phyloP scores from a whole-genome alignment of 2,797 vertebrate species.

The Molossus molossus region DNA sequence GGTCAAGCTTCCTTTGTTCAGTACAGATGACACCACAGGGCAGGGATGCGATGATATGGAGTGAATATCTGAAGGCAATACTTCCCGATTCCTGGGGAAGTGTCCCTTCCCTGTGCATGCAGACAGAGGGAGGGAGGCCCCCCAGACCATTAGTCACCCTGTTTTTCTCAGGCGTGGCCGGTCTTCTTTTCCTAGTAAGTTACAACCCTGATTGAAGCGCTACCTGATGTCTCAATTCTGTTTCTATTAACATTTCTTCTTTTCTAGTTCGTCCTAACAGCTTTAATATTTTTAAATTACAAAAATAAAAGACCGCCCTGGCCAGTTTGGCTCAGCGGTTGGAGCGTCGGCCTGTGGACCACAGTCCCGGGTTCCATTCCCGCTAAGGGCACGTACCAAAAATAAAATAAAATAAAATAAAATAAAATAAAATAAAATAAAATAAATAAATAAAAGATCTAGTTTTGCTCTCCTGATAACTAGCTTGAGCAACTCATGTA shows the following conservation, averaged over 20 bases:
- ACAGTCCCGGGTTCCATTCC: too few relatives aligned
- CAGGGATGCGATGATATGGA: background rate
- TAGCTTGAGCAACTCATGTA: background rate
- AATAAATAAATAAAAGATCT: conserved; percentile 20
- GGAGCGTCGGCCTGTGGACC: too few relatives aligned
- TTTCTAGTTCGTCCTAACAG: conserved; percentile 30
- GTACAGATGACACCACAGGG: conserved; percentile 35
- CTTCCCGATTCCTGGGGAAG: conserved; percentile 37
- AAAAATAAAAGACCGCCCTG: background rate
- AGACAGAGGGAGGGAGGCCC: background rate
- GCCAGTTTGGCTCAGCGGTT: too few relatives aligned
- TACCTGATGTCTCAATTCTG: background rate
- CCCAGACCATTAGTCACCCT: background rate
- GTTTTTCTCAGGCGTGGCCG: background rate
- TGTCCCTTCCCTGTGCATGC: background rate
- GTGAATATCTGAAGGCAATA: conserved; percentile 34
- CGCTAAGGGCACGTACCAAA: too few relatives aligned
- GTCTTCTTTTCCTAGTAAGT: background rate
- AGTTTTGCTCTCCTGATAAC: conserved; percentile 47
- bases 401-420: background rate
- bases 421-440: background rate
- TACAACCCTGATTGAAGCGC: background rate
- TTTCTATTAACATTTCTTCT: conserved; percentile 28
- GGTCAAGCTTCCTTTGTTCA: conserved; percentile 75
- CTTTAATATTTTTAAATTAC: background rate